A percentile compares a stretch with the other conserved stretches of the same genome.
Evolutionary conservation across 2,113 vertebrate species (phyloP).

Genomic region (Sisor rabdophorus): DNA sequence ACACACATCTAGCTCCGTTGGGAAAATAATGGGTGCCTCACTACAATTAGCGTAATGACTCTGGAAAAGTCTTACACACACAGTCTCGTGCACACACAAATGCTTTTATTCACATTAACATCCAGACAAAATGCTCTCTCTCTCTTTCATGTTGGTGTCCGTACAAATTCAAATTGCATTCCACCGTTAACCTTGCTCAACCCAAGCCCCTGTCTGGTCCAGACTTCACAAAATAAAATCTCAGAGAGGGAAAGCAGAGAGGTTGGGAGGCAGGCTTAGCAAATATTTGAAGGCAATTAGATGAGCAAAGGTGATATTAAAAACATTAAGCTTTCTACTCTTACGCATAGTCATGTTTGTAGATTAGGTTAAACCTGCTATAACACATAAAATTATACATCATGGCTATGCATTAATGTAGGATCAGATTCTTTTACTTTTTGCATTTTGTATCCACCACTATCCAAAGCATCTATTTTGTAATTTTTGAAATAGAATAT

Average conservation of each 20-base stretch:
- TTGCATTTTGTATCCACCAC: too few relatives aligned
- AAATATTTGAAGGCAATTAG: not conserved
- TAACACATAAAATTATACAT: not conserved
- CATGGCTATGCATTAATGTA: constrained; percentile 1
- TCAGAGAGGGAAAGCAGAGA: not conserved
- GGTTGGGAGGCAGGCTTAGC: not conserved
- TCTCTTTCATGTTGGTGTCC: constrained; percentile 32
- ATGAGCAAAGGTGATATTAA: constrained; percentile 18
- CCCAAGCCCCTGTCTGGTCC: constrained; percentile 28
- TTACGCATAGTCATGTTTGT: not conserved
- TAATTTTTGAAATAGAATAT: not conserved
- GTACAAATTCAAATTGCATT: constrained; percentile 65
- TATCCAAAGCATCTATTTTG: not conserved
- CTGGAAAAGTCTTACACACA: constrained; percentile 22
- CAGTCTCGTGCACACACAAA: constrained; percentile 30
- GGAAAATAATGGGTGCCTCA: constrained; percentile 38
- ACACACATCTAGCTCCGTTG: constrained; percentile 40
- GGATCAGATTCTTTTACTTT: too few relatives aligned
- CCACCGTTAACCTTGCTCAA: constrained; percentile 59
- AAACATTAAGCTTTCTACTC: constrained; percentile 29
- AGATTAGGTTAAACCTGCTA: not conserved
- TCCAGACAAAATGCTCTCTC: constrained; percentile 56
- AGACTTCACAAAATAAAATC: constrained; percentile 18
- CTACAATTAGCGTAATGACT: constrained; percentile 37
- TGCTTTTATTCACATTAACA: constrained; percentile 55